These are phyloP conservation scores for Platerodrilus igneus DNA, from an alignment of 2,888 invertebrate species.

Conservation along the genomic window DNA sequence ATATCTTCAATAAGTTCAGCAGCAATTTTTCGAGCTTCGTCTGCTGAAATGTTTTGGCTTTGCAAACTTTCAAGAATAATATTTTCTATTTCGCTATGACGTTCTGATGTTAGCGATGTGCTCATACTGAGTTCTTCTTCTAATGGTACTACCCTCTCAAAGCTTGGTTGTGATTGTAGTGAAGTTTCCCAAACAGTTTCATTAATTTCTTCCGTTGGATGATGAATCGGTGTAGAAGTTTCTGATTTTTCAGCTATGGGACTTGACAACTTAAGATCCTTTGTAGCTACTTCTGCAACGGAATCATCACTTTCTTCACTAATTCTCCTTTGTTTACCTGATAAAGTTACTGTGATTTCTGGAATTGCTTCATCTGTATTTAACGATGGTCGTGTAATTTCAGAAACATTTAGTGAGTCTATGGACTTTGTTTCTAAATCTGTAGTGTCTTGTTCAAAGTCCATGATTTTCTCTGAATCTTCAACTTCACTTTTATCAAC, in stretches of 20 bases:
- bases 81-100: conserved; percentile 45
- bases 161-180: conserved; percentile 44
- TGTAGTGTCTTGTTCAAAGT: conserved; percentile 45
- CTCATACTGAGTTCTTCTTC: conserved; percentile 44
- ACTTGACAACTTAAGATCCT: conserved; percentile 9
- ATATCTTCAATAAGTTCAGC: conserved; percentile 52
- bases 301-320: conserved; percentile 46
- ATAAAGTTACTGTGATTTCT: conserved; percentile 46
- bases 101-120: conserved; percentile 40
- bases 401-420: conserved; percentile 35
- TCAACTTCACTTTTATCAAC: conserved; percentile 52
- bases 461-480: conserved; percentile 49
- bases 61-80: conserved; percentile 45
- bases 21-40: conserved; percentile 51
- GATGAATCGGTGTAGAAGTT: conserved; percentile 40
- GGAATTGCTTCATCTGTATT: conserved; percentile 39
- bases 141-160: conserved; percentile 42
- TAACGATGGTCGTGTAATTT: conserved; percentile 35
- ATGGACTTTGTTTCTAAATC: conserved; percentile 42
- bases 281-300: conserved; percentile 24
- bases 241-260: conserved; percentile 22
- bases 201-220: conserved; percentile 49
- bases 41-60: conserved; percentile 47
- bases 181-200: conserved; percentile 53
- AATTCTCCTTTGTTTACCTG: conserved; percentile 45